phyloP scores from a whole-genome alignment of 2,888 invertebrate species.

The Eupelmus urozonus region DNA sequence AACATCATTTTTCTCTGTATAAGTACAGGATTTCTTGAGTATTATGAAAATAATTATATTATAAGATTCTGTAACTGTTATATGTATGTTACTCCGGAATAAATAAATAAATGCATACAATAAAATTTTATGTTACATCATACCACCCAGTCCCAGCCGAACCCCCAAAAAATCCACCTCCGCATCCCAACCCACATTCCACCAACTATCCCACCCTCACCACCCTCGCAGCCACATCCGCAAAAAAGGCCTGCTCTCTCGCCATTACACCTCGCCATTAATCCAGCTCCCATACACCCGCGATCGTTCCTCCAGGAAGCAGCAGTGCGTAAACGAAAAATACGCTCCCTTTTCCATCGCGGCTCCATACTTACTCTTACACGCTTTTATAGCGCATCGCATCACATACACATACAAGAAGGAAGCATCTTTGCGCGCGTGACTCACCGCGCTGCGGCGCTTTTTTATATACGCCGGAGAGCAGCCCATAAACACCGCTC shows the following conservation, averaged over 20 bases:
- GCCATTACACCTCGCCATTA: slow-evolving; percentile 23
- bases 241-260: neutral
- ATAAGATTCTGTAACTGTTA: too few species aligned
- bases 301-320: slow-evolving; percentile 41
- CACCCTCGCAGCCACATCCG: neutral
- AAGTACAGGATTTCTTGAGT: too few species aligned
- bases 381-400: slow-evolving; percentile 11
- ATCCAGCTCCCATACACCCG: too few species aligned
- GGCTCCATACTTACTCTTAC: neutral
- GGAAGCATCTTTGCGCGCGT: slow-evolving; percentile 22
- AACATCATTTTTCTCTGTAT: too few species aligned
- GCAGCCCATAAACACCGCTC: neutral
- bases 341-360: neutral
- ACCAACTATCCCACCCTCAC: neutral
- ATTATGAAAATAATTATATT: too few species aligned
- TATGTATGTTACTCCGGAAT: too few species aligned
- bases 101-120: too few species aligned
- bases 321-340: slow-evolving; percentile 3
- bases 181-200: neutral
- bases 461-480: too few species aligned
- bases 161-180: too few species aligned
- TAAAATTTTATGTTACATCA: too few species aligned
- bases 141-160: too few species aligned
- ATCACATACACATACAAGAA: neutral
- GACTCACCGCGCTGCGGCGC: slow-evolving; percentile 12